Conservation (phyloP, 2,797 vertebrate genomes). For the Enteromius fasciolatus region DNA sequence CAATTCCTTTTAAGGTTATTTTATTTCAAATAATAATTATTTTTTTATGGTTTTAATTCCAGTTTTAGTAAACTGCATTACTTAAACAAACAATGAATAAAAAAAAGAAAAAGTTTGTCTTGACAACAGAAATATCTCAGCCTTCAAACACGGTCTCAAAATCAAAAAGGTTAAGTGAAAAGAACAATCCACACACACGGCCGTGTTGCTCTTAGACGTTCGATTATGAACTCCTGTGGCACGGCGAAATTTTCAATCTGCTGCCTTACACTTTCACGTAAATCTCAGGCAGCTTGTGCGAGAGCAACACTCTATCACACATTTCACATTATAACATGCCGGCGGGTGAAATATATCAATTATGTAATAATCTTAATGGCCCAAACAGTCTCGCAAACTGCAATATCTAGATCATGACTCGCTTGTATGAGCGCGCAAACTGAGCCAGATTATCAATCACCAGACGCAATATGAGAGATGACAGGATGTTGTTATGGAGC, state of each 20-base stretch:
- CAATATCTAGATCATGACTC: conserved; percentile 52
- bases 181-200: not conserved
- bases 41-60: not conserved
- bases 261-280: conserved; percentile 68
- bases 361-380: conserved; percentile 58
- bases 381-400: conserved; percentile 59
- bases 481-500: conserved; percentile 46
- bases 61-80: not conserved
- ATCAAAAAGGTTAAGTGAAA: not conserved
- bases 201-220: not conserved
- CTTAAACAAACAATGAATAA: not conserved
- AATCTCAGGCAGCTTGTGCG: conserved; percentile 62
- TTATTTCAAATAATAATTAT: not conserved
- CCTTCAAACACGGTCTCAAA: not conserved
- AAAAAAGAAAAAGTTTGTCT: too few species aligned
- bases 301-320: conserved; percentile 58
- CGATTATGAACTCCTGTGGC: conserved; percentile 2
- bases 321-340: conserved; percentile 66
- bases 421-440: conserved; percentile 47
- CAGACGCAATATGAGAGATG: conserved; percentile 49
- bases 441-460: conserved; percentile 48
- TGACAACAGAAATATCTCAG: not conserved
- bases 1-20: not conserved
- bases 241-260: conserved; percentile 26
- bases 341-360: conserved; percentile 59